Conservation (phyloP, 2,888 invertebrate species). For the Bhutanitis thaidina region DNA sequence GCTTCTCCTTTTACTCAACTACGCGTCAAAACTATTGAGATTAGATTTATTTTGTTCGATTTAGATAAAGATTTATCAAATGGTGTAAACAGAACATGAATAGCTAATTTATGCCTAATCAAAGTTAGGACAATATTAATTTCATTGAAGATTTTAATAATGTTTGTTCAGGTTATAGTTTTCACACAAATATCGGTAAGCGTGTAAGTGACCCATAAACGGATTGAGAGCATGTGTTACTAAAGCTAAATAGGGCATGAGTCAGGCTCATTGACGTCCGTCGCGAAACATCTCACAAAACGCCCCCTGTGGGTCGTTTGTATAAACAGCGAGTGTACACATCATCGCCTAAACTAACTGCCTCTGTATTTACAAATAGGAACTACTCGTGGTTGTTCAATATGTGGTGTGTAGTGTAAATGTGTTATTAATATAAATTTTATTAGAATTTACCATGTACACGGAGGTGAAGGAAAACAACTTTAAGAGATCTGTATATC, state of each 20-base stretch:
- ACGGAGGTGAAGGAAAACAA: no score
- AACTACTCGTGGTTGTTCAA: neutral
- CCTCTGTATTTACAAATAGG: conserved; percentile 4
- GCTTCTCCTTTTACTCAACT: no score
- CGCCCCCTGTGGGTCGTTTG: neutral
- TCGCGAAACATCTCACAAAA: conserved; percentile 4
- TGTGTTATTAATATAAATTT: no score
- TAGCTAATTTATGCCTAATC: no score
- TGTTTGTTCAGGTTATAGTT: neutral
- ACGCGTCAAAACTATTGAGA: no score
- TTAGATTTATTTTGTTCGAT: no score
- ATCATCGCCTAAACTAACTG: conserved; percentile 18
- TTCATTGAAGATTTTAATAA: neutral
- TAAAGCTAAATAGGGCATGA: conserved; percentile 12
- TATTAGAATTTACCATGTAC: no score
- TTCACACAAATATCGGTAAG: neutral
- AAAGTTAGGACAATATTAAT: neutral
- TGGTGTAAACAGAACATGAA: no score
- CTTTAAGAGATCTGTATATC: no score
- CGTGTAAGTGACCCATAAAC: conserved; percentile 6
- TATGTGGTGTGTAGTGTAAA: no score
- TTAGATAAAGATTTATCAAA: no score
- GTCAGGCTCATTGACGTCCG: conserved; percentile 8
- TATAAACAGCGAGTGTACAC: conserved; percentile 7
- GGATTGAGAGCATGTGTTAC: conserved; percentile 9